Percentiles rank a stretch among this genome's conserved stretches.
Conservation (phyloP, 2,888 invertebrate species). For the Tetanocera ferruginea region DNA sequence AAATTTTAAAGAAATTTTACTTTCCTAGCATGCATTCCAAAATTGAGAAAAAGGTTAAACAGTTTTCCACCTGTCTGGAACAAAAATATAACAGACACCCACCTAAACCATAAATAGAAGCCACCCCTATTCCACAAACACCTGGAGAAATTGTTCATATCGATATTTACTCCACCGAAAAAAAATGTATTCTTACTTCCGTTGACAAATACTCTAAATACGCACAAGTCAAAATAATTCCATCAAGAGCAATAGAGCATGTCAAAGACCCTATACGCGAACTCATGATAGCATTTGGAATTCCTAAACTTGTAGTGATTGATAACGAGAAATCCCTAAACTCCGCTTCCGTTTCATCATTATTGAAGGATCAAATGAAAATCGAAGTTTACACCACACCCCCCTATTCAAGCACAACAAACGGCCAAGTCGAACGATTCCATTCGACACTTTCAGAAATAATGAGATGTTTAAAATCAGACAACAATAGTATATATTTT, state of each 20-base stretch:
- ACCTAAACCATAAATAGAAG: not conserved
- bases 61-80: not conserved
- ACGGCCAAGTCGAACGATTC: too few relatives aligned
- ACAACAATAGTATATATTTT: too few relatives aligned
- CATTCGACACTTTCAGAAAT: too few relatives aligned
- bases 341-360: too few relatives aligned
- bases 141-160: constrained; percentile 22
- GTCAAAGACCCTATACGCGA: not conserved
- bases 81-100: not conserved
- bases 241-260: too few relatives aligned
- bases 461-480: too few relatives aligned
- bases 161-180: constrained; percentile 32
- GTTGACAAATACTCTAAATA: too few relatives aligned
- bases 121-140: not conserved
- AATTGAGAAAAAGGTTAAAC: not conserved
- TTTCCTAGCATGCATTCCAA: not conserved
- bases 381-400: constrained; percentile 29
- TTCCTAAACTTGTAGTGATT: too few relatives aligned
- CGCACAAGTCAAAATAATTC: too few relatives aligned
- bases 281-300: too few relatives aligned
- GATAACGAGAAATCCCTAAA: too few relatives aligned
- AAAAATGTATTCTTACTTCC: too few relatives aligned
- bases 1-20: constrained; percentile 21
- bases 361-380: constrained; percentile 7
- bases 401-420: constrained; percentile 17